A percentile compares a stretch with the other conserved stretches of the same genome.
Evolutionary conservation across 2,888 invertebrate genomes (phyloP).

Genomic region (Epinotia demarniana): DNA sequence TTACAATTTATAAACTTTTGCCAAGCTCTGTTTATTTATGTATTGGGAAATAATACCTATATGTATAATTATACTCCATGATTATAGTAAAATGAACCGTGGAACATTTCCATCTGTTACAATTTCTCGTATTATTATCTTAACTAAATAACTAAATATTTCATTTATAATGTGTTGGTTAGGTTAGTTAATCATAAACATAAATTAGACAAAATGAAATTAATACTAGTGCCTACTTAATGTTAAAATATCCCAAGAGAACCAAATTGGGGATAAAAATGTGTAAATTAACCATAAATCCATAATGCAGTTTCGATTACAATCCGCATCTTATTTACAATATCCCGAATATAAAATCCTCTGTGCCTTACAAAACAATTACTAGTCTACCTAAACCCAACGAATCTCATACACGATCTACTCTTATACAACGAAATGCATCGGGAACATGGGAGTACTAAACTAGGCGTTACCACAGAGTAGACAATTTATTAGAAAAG

Average conservation of each 20-base stretch:
- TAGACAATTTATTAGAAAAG: background rate
- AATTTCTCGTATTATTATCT: conserved; percentile 51
- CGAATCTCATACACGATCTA: conserved; percentile 60
- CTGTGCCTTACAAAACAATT: conserved; percentile 52
- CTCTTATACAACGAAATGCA: conserved; percentile 61
- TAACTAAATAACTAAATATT: conserved; percentile 57
- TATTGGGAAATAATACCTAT: conserved; percentile 60
- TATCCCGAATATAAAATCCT: conserved; percentile 62
- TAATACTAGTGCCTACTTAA: conserved; percentile 60
- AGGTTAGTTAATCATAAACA: conserved; percentile 66
- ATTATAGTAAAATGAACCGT: conserved; percentile 48
- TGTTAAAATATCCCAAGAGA: conserved; percentile 63
- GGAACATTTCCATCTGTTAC: conserved; percentile 39
- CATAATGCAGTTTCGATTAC: conserved; percentile 41
- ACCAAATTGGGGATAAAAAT: conserved; percentile 48
- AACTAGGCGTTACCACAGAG: conserved; percentile 43
- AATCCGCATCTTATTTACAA: conserved; percentile 62
- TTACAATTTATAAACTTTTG: conserved; percentile 73
- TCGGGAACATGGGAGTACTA: conserved; percentile 54
- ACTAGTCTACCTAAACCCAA: conserved; percentile 51
- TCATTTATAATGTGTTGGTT: conserved; percentile 67
- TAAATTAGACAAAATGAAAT: conserved; percentile 72
- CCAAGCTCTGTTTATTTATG: conserved; percentile 78
- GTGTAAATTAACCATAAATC: conserved; percentile 44
- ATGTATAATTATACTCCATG: conserved; percentile 49